Base-by-base conservation (phyloP, 1,140 invertebrate species). In the Brachionus rotundiformis region DNA sequence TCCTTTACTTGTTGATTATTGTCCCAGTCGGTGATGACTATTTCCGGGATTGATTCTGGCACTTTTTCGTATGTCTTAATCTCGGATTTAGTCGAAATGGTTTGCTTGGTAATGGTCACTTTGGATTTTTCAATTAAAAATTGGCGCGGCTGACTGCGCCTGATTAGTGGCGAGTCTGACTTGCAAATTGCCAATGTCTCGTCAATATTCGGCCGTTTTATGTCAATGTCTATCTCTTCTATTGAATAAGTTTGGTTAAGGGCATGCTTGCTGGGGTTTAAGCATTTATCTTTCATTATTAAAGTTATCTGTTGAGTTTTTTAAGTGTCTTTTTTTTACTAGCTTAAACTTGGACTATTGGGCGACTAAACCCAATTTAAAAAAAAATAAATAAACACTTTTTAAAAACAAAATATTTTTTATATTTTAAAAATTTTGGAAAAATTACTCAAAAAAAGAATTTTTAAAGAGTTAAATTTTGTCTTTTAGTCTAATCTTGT, bases 281-380 rank as follows among this genome's bases (percentile, higher is more conserved):
- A 44, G 13, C 39, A 44, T 73, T 73, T 73, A 73, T 73, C 68
- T 73, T 73, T 73, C 68, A 73, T 73, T 73, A 44, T 44, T 23
- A 39, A 73, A 73, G 29, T 44, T 73, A 13, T 41, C 16, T 36
- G 7, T 13, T 3, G 19, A 33, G 0, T n/a, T 36, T 36, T 33
- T 23, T n/a, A 36, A 27, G 11, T 13, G 29, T 65, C 31, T 65
- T 29, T 65, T 65, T 2, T 33, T 29, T 11, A 31, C 13, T 11
- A 29, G n/a, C n/a, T 27, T 27, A 29, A 3, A 13, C 11, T 1
- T 4, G 23, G 8, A 1, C n/a, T 27, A 65, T 11, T 71, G 61
- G 61, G 61, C 29, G 25, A 63, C 29, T 63, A 68, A 13, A 36
- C 63, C 31, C 63, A 68, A 68, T 13, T 13, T 13, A 16, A 63